Evolutionary conservation across 1,140 invertebrate genomes (phyloP).

Genomic region (Ericerus pela): DNA sequence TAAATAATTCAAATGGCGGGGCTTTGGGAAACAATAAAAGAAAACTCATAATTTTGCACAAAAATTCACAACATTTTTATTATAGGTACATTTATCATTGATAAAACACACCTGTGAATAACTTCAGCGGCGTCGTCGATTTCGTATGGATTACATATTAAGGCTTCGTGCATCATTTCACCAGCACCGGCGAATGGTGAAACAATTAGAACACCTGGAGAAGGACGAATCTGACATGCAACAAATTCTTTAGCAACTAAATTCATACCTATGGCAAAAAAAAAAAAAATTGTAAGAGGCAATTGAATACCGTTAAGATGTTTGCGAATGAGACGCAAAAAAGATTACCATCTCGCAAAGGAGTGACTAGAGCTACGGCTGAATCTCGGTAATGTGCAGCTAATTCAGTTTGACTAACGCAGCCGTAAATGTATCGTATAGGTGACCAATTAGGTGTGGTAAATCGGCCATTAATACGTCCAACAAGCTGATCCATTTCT

Average conservation of each 20-base stretch:
- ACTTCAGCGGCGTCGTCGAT: slow-evolving; percentile 73
- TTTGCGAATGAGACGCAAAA: background rate
- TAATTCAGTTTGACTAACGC: slow-evolving; percentile 68
- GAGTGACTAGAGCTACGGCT: slow-evolving; percentile 71
- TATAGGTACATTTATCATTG: too few relatives aligned
- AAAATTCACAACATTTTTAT: background rate
- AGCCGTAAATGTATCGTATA: slow-evolving; percentile 80
- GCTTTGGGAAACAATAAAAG: slow-evolving; percentile 1
- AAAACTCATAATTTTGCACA: background rate
- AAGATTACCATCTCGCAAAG: slow-evolving; percentile 66
- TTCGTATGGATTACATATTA: slow-evolving; percentile 82
- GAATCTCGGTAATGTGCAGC: slow-evolving; percentile 73
- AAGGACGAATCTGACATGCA: slow-evolving; percentile 74
- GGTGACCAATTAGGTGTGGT: slow-evolving; percentile 81
- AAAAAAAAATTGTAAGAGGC: background rate
- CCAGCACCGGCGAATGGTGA: slow-evolving; percentile 81
- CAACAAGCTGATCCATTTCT: slow-evolving; percentile 78
- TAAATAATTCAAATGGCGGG: too few relatives aligned
- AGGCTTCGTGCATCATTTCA: slow-evolving; percentile 79
- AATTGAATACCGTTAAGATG: too few relatives aligned
- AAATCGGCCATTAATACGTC: slow-evolving; percentile 70
- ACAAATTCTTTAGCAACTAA: slow-evolving; percentile 86
- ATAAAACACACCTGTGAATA: slow-evolving; percentile 42
- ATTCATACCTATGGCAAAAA: slow-evolving; percentile 48
- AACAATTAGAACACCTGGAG: slow-evolving; percentile 72